Base-by-base conservation (phyloP, 2,113 vertebrate genomes). In the Festucalex cinctus region DNA sequence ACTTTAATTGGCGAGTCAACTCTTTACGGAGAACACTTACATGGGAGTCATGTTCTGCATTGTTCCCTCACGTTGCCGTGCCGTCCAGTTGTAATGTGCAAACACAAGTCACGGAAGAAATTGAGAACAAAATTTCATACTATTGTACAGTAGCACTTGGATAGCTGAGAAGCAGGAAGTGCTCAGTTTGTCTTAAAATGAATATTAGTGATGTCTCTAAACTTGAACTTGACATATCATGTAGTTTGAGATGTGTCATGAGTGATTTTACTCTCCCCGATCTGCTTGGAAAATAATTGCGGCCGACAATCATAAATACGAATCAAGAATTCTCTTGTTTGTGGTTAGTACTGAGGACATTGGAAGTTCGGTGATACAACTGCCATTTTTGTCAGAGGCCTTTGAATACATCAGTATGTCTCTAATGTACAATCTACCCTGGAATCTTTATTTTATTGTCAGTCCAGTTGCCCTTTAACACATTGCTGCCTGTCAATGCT, bases 101-200 rank as follows among this genome's bases (percentile, higher is more conserved):
- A 92, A 56, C 91, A 92, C 94, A 88, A 94, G 93, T 92, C 82
- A 90, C 93, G 83, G 94, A 93, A 66, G 91, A 92, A 79, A 95
- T 94, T 93, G 96, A 91, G 92, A 96, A 87, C 92, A 73, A 83
- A 82, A 93, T 96, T 95, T 92, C 78, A 79, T 65, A 66, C 76
- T 65, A 76, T 76, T 35, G 56, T 77, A 64, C 78, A 78, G 73
- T 79, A 78, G 65, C 58, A n/a, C n/a, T n/a, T n/a, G n/a, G n/a
- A n/a, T n/a, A n/a, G 51, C 78, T 76, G 74, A 75, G 78, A 65
- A 58, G 24, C 46, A 58, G 32, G 16, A 13, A 44, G 12, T 44
- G 43, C 12, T 44, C 8, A 53, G 12, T 58, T 58, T 58, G 14
- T 9, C 56, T 10, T 9, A 39, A 39, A 39, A 39, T 2, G 37